Evolutionary conservation across 92 coral and sea anemone species (phyloP), one percentile per base, ranked within the genome.

Genomic region (Phenganax marumi): DNA sequence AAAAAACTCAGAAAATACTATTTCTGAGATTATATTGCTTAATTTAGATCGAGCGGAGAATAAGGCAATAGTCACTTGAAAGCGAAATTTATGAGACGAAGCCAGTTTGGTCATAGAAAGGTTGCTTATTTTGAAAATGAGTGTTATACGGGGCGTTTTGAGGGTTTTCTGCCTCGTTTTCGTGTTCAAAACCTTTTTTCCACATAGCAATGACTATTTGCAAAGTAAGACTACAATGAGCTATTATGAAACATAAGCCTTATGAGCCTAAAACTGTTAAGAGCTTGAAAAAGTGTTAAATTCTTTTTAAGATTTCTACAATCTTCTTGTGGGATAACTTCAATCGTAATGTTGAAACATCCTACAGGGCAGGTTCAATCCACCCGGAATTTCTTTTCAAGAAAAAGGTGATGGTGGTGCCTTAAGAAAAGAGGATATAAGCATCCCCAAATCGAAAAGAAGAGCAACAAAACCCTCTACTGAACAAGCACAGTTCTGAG

Each of bases 391-490:
- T 9, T 17, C 62, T 8, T 56, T 56, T 56, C 62, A 56, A 56
- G 62, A 56, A 21, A 56, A 56, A 56, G 65, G 65, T 58, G 65
- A 58, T 58, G 65, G 65, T 58, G 79, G 64, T 8, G 49, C 52
- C 33, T 21, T 53, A 19, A 52, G 47, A 48, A 43, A 74, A 53
- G 79, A 74, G 79, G 63, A 51, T 51, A 21, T 74, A 21, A 74
- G 62, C 62, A 48, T 74, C 55, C 79, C 79, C 64, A 74, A 74
- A 52, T 50, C 79, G 47, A 74, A 74, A 52, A 50, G 79, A 53
- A 16, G 79, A 74, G 51, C 79, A 6, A 21, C 52, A 43, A 21
- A 51, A 21, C 63, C 62, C 49, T 74, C 46, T 33, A 51, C 33
- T 10, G 8, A 50, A 13, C 23, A 73, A 5, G 43, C 61, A 49